Percentiles rank a stretch among this genome's conserved stretches.
Conservation (phyloP, 2,797 vertebrate species). For the Austrolebias charrua region DNA sequence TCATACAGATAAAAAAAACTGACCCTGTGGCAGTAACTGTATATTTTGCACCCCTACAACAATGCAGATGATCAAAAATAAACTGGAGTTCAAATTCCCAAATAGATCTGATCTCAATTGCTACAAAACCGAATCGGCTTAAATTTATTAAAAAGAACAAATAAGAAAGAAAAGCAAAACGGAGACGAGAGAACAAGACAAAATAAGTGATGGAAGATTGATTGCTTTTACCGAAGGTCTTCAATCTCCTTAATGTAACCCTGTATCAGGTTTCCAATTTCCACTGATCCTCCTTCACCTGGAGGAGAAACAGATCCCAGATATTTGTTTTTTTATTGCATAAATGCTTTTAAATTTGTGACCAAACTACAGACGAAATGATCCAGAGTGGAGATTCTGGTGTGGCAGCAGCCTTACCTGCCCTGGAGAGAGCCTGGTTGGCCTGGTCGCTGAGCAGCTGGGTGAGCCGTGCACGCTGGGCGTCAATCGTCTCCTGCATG, state of each 20-base stretch:
- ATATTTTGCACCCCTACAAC: no score
- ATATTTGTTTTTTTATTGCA: background rate
- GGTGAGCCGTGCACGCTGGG: constrained; percentile 85
- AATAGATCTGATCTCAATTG: background rate
- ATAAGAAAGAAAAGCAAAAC: no score
- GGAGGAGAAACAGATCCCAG: constrained; percentile 19
- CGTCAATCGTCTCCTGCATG: constrained; percentile 94
- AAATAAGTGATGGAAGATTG: background rate
- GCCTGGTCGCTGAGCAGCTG: constrained; percentile 92
- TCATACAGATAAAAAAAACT: no score
- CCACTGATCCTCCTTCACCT: constrained; percentile 96
- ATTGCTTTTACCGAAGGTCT: constrained; percentile 86
- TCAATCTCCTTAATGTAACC: constrained; percentile 98
- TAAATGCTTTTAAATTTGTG: no score
- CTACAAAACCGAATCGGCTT: no score
- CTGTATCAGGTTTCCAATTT: constrained; percentile 96
- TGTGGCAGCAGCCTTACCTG: constrained; percentile 73
- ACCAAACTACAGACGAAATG: no score
- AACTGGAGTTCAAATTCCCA: background rate
- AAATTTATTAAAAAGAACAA: no score
- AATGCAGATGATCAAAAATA: background rate
- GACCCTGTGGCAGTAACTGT: no score
- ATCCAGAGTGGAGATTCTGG: background rate
- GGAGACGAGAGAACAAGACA: background rate
- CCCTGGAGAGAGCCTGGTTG: constrained; percentile 86